Evolutionary conservation across 2,113 vertebrate genomes (phyloP).

Genomic region (Telmatochromis sp.): DNA sequence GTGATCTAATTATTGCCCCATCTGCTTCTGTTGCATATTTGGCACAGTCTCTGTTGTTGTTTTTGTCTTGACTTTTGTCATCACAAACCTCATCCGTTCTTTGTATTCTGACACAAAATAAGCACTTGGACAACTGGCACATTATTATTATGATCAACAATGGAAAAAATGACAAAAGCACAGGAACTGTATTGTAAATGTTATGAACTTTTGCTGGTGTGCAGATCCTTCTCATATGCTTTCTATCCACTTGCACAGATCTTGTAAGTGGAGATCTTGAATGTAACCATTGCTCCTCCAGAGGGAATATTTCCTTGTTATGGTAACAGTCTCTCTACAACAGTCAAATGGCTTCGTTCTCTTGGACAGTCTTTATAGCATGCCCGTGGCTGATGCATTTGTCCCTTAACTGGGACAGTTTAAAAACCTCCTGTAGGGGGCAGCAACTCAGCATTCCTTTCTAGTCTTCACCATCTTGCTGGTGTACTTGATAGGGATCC

Average conservation of each 20-base stretch:
- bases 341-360: conserved; percentile 51
- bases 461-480: conserved; percentile 85
- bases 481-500: conserved; percentile 81
- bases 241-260: conserved; percentile 13
- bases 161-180: conserved; percentile 49
- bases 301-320: conserved; percentile 22
- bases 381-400: conserved; percentile 43
- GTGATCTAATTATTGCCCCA: conserved; percentile 61
- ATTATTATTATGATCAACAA: conserved; percentile 45
- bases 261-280: conserved; percentile 5
- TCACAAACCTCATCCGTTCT: conserved; percentile 36
- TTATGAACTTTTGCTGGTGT: conserved; percentile 65
- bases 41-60: conserved; percentile 58
- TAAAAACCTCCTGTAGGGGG: conserved; percentile 43
- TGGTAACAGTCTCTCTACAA: conserved; percentile 51
- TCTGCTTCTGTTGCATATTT: conserved; percentile 68
- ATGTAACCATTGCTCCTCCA: conserved; percentile 18
- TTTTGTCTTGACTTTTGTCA: conserved; percentile 32
- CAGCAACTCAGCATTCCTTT: conserved; percentile 78
- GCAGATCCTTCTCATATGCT: conserved; percentile 34
- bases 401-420: conserved; percentile 35
- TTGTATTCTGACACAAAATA: conserved; percentile 49
- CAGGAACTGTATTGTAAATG: conserved; percentile 38
- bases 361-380: conserved; percentile 45
- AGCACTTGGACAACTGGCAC: conserved; percentile 59